Conservation (phyloP, 2,797 vertebrate species). For the Protonibea diacanthus region DNA sequence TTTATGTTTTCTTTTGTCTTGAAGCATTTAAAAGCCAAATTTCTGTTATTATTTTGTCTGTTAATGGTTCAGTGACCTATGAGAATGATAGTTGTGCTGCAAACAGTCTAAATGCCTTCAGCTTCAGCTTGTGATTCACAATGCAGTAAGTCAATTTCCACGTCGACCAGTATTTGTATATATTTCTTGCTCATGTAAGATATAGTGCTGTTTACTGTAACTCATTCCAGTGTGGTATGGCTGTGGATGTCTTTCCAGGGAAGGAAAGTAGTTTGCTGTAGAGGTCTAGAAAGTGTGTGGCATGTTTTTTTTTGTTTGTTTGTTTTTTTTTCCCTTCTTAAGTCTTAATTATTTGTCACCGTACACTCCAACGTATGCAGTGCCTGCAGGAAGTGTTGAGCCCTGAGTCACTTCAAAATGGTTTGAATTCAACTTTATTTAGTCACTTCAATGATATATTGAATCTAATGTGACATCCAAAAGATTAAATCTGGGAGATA, state of each 20-base stretch:
- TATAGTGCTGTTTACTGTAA: constrained; percentile 81
- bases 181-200: constrained; percentile 71
- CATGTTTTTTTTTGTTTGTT: constrained; percentile 47
- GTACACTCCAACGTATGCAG: background rate
- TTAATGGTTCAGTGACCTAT: constrained; percentile 22
- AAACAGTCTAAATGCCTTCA: constrained; percentile 43
- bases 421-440: background rate
- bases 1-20: constrained; percentile 29
- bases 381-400: constrained; percentile 21
- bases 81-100: constrained; percentile 41
- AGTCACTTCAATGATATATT: background rate
- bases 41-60: constrained; percentile 17
- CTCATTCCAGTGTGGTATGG: constrained; percentile 70
- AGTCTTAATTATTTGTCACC: constrained; percentile 45
- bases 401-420: background rate
- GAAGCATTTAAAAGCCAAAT: constrained; percentile 60
- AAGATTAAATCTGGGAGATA: no score
- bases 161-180: constrained; percentile 63
- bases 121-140: constrained; percentile 62
- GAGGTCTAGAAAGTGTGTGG: constrained; percentile 50
- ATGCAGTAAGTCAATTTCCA: constrained; percentile 68
- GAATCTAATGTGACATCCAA: fast-evolving
- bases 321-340: constrained; percentile 34
- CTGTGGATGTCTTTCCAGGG: constrained; percentile 50
- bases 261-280: constrained; percentile 50